Base-by-base conservation (phyloP, 1,140 invertebrate species). In the Pectinophora gossypiella region DNA sequence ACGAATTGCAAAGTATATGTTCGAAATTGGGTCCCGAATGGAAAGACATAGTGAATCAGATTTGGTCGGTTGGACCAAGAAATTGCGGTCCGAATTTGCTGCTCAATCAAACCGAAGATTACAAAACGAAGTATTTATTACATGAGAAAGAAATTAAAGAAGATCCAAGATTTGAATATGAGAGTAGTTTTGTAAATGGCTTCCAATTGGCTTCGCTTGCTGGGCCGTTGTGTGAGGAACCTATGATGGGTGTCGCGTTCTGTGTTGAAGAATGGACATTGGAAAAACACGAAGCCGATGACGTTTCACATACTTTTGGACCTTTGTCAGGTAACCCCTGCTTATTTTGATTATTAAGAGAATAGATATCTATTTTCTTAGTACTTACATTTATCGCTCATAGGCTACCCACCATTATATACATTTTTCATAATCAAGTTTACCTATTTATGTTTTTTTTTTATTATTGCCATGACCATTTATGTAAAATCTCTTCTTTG, bases 151-250 rank as follows among this genome's bases (percentile, higher is more conserved):
- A 76, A 42, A 66, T 88, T 9, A 69, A 70, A 43, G 78, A 87
- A 56, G 90, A 91, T 76, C 61, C 80, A 0, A 85, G 91, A 15
- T 79, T 86, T 63, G 89, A 91, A 69, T 95, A 91, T 71, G 93
- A 94, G 66, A 93, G 90, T 73, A 95, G 93, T 83, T 93, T 99
- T 74, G 90, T 99, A 1, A 97, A 95, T 89, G 98, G 98, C 1
- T 99, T 99, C 84, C 96, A 99, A 90, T 79, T 99, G 70, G 96
- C 96, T 0, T 94, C 95, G 1, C 81, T 94, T 12, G 92, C 95
- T 42, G 98, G 98, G 3, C 96, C 97, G 3, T 76, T 99, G 15
- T 99, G 98, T 88, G 96, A 99, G 77, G 98, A 99, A 72, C 96
- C 97, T 13, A 95, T 99, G 94, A 95, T 94, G 89, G 97, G 97